Percentiles rank a stretch among this genome's conserved stretches.
phyloP scores from a whole-genome alignment of 2,113 vertebrate species.

The Pelmatolapia mariae region DNA sequence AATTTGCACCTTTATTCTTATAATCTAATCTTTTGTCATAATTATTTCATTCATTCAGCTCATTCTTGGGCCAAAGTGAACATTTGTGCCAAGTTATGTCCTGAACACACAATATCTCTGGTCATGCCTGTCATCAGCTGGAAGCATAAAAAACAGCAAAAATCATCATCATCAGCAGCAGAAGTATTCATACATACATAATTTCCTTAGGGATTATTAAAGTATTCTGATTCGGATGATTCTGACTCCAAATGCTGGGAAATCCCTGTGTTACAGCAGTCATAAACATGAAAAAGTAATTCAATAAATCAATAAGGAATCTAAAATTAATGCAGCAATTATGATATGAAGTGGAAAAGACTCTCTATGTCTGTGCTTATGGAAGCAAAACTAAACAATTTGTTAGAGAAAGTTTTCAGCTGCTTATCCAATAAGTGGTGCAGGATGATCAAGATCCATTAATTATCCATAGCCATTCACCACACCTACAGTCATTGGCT shows the following conservation, averaged over 20 bases:
- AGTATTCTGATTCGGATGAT: neutral
- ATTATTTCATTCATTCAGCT: neutral
- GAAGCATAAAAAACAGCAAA: neutral
- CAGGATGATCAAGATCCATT: neutral
- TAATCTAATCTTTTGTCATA: neutral
- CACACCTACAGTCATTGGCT: neutral
- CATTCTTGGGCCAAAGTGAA: neutral
- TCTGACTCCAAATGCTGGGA: neutral
- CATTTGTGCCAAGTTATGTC: neutral
- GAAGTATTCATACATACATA: neutral
- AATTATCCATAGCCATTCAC: neutral
- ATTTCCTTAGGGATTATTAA: neutral
- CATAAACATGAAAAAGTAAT: neutral
- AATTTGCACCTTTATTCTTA: neutral
- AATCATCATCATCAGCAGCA: fast-evolving
- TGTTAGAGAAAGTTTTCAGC: neutral
- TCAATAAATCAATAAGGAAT: neutral
- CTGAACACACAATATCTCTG: neutral
- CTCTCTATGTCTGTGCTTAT: neutral
- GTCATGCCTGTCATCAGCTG: neutral
- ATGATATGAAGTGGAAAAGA: neutral
- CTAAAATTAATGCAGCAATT: neutral
- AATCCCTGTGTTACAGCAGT: neutral
- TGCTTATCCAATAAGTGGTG: neutral
- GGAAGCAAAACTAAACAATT: neutral